phyloP scores from a whole-genome alignment of 2,113 vertebrate genomes.

The Vulpes vulpes region DNA sequence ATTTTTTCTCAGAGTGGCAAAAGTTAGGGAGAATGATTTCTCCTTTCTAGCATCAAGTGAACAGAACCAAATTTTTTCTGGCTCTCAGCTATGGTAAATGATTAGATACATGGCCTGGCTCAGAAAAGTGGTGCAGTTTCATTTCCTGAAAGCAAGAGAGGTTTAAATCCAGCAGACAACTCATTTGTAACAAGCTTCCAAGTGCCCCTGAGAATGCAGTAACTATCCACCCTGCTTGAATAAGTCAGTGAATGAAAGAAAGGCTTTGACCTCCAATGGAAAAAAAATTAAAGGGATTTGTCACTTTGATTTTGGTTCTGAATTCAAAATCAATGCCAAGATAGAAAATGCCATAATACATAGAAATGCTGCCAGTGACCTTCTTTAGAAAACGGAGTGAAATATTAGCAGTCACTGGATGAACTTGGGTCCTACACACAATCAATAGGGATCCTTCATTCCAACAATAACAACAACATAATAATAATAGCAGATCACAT shows the following conservation, averaged over 20 bases:
- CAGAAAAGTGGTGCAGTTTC: neutral
- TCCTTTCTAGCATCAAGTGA: neutral
- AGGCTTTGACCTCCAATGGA: slow-evolving; percentile 49
- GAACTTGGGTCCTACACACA: neutral
- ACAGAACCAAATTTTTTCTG: neutral
- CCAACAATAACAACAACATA: neutral
- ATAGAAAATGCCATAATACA: slow-evolving; percentile 60
- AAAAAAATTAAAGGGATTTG: slow-evolving; percentile 63
- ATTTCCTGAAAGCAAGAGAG: slow-evolving; percentile 61
- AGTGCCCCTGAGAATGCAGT: neutral
- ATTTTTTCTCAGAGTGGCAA: neutral
- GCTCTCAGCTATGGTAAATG: neutral
- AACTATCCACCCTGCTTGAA: slow-evolving; percentile 29
- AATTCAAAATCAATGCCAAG: slow-evolving; percentile 76
- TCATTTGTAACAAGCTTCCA: slow-evolving; percentile 63
- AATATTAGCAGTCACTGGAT: neutral
- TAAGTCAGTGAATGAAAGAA: slow-evolving; percentile 45
- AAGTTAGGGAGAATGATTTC: slow-evolving; percentile 17
- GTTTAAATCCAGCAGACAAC: slow-evolving; percentile 59
- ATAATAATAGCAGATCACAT: neutral
- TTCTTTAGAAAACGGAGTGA: slow-evolving; percentile 39
- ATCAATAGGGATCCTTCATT: neutral
- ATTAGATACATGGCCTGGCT: neutral
- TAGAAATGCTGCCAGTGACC: slow-evolving; percentile 45
- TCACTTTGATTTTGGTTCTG: slow-evolving; percentile 72